These are phyloP conservation scores for Apoderus coryli DNA, from an alignment of 2,888 invertebrate species.

Conservation along the genomic window DNA sequence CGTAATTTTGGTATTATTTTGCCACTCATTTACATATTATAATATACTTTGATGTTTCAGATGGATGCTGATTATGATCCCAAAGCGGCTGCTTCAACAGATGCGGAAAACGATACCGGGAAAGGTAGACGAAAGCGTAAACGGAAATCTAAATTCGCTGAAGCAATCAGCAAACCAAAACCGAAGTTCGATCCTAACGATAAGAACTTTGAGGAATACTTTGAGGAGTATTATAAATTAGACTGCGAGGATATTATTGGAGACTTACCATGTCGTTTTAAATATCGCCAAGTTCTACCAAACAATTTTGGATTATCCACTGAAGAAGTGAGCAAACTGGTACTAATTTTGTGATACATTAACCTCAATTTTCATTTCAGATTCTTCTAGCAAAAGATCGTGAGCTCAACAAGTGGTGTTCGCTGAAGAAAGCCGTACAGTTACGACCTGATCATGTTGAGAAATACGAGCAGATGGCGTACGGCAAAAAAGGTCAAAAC, in stretches of 20 bases:
- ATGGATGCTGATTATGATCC: conserved; percentile 84
- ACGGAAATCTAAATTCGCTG: conserved; percentile 60
- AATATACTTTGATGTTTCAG: conserved; percentile 31
- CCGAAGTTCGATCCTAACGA: conserved; percentile 74
- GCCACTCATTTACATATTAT: conserved; percentile 5
- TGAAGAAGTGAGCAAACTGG: conserved; percentile 84
- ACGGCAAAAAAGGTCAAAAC: conserved; percentile 58
- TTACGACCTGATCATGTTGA: conserved; percentile 66
- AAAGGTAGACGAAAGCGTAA: conserved; percentile 41
- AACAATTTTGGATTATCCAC: conserved; percentile 83
- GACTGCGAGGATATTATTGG: conserved; percentile 94
- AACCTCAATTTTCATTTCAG: conserved; percentile 34
- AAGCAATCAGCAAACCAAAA: conserved; percentile 58
- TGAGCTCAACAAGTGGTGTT: conserved; percentile 92
- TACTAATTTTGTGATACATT: conserved; percentile 4
- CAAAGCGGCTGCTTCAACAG: conserved; percentile 34
- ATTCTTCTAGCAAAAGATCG: conserved; percentile 83
- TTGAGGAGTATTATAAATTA: conserved; percentile 89
- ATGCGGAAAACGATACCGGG: conserved; percentile 42
- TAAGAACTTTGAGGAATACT: conserved; percentile 67
- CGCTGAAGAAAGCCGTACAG: conserved; percentile 74
- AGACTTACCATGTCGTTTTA: conserved; percentile 82
- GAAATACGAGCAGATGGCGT: conserved; percentile 62
- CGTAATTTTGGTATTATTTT: conserved; percentile 16
- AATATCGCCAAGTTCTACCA: conserved; percentile 76